Conservation (phyloP, 2,888 invertebrate genomes). For the Xanthorhoe designata region DNA sequence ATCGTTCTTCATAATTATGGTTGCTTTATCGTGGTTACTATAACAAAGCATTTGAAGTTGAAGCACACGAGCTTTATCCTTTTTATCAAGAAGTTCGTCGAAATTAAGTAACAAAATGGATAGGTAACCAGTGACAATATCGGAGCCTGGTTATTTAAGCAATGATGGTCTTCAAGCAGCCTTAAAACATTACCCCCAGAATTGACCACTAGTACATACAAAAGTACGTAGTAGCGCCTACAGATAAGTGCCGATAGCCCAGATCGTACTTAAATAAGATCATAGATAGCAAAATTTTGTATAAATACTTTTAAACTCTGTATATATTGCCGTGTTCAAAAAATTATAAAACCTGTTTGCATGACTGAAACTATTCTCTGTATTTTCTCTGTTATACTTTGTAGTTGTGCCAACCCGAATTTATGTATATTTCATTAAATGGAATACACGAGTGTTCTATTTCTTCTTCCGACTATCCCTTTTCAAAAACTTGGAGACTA, state of each 20-base stretch:
- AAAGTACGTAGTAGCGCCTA: neutral
- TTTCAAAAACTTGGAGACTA: neutral
- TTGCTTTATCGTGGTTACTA: too few species aligned
- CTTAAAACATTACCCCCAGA: neutral
- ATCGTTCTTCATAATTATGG: too few species aligned
- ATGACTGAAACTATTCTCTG: slow-evolving; percentile 58
- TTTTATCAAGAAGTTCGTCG: too few species aligned
- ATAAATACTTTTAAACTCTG: slow-evolving; percentile 38
- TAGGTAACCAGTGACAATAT: too few species aligned
- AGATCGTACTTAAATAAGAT: slow-evolving; percentile 5
- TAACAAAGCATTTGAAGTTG: too few species aligned
- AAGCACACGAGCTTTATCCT: too few species aligned
- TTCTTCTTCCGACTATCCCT: slow-evolving; percentile 30
- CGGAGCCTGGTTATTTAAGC: too few species aligned
- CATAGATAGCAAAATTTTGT: slow-evolving; percentile 45
- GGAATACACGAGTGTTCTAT: slow-evolving; percentile 58
- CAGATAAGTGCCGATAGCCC: neutral
- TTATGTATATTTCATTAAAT: slow-evolving; percentile 83
- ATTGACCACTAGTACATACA: neutral
- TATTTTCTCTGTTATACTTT: slow-evolving; percentile 76
- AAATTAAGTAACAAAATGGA: too few species aligned
- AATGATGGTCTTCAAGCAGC: neutral
- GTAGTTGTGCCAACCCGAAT: slow-evolving; percentile 85
- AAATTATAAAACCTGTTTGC: slow-evolving; percentile 19
- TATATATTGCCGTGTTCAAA: slow-evolving; percentile 31